phyloP scores from a whole-genome alignment of 2,888 invertebrate species.

The Caenorhabditis sp. region DNA sequence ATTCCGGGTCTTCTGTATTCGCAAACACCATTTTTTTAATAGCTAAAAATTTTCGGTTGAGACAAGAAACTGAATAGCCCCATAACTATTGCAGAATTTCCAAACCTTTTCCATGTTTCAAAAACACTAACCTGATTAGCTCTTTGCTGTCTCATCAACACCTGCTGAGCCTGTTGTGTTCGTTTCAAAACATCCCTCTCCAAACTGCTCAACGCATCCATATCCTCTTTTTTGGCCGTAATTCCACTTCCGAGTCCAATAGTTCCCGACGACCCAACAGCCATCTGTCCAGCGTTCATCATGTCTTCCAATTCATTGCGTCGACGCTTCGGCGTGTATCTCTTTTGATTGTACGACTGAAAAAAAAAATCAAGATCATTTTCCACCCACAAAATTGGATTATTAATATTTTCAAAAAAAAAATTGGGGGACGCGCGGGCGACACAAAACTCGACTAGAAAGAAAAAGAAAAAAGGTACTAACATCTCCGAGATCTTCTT shows the following conservation, averaged over 20 bases:
- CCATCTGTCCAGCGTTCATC: slow-evolving; percentile 34
- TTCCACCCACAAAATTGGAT: not conserved
- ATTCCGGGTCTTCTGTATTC: no score
- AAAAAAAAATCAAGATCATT: slow-evolving; percentile 13
- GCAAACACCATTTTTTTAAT: no score
- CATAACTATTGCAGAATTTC: no score
- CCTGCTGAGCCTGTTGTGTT: slow-evolving; percentile 69
- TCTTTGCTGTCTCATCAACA: slow-evolving; percentile 19
- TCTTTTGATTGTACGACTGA: slow-evolving; percentile 65
- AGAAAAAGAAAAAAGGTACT: slow-evolving; percentile 11
- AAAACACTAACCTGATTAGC: not conserved
- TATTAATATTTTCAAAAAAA: no score
- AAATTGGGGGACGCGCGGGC: not conserved
- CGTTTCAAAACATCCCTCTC: slow-evolving; percentile 67
- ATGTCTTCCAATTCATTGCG: slow-evolving; percentile 45
- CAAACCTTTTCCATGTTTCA: no score
- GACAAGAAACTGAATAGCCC: no score
- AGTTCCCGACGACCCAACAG: slow-evolving; percentile 30
- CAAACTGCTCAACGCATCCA: slow-evolving; percentile 63
- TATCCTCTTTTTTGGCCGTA: slow-evolving; percentile 53
- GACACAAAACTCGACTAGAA: not conserved
- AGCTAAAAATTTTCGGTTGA: no score
- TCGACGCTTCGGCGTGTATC: slow-evolving; percentile 68
- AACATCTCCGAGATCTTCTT: slow-evolving; percentile 41
- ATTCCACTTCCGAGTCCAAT: slow-evolving; percentile 23